phyloP scores from a whole-genome alignment of 2,113 vertebrate species.

The Apteryx owenii region DNA sequence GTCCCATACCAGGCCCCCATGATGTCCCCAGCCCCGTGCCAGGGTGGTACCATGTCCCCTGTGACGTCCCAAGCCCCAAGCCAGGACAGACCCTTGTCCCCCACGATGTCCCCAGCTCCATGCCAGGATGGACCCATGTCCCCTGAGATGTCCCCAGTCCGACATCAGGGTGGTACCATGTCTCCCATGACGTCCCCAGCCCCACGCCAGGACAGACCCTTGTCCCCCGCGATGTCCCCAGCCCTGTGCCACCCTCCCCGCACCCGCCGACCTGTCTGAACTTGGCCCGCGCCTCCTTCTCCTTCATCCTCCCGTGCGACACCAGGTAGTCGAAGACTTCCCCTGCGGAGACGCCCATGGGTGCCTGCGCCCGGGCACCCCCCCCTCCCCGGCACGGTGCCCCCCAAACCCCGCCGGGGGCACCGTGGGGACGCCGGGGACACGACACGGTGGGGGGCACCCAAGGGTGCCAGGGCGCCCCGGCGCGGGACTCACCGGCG shows the following conservation, averaged over 20 bases:
- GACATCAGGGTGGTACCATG: too few relatives aligned
- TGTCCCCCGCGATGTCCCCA: neutral
- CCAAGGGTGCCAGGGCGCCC: neutral
- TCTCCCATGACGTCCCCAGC: neutral
- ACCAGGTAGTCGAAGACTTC: constrained; percentile 92
- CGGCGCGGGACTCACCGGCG: constrained; percentile 74
- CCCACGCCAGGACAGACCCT: too few relatives aligned
- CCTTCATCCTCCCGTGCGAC: constrained; percentile 91
- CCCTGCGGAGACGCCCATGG: constrained; percentile 40
- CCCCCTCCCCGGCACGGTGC: too few relatives aligned
- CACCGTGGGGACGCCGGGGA: neutral
- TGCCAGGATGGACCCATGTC: too few relatives aligned
- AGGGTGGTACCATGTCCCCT: too few relatives aligned
- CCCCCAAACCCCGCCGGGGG: neutral
- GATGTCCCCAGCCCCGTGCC: too few relatives aligned
- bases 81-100: too few relatives aligned
- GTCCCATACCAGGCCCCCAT: too few relatives aligned
- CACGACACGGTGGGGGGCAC: too few relatives aligned
- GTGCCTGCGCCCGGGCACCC: neutral
- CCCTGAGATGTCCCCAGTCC: too few relatives aligned
- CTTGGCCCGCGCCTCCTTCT: constrained; percentile 89
- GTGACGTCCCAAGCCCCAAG: too few relatives aligned
- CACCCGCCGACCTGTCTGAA: constrained; percentile 72
- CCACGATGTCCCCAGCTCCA: too few relatives aligned
- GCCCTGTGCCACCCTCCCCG: accelerated